Evolutionary conservation across 1,140 invertebrate species (phyloP).

Genomic region (Nasonia vitripennis): DNA sequence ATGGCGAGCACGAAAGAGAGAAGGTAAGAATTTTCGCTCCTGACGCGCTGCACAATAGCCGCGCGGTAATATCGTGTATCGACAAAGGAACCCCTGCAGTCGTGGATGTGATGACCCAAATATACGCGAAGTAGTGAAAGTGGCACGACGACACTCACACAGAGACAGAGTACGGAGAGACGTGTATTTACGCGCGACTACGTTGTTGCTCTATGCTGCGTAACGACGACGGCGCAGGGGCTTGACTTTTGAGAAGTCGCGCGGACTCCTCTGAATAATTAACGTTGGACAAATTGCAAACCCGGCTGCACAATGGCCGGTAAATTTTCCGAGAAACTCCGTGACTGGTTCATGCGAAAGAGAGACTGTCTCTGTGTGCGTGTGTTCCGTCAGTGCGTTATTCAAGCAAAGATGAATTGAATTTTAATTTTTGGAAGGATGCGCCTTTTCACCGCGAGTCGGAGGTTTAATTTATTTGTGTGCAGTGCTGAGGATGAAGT

Average conservation of each 20-base stretch:
- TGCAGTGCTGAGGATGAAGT: neutral
- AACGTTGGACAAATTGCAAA: conserved; percentile 19
- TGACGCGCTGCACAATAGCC: too few species aligned
- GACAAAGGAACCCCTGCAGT: conserved; percentile 56
- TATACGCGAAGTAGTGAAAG: conserved; percentile 72
- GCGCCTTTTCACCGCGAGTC: too few species aligned
- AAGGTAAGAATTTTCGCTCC: neutral
- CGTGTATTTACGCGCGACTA: neutral
- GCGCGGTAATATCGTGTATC: neutral
- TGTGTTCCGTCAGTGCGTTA: neutral
- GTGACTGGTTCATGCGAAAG: conserved; percentile 34
- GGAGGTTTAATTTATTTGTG: neutral
- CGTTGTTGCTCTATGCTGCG: conserved; percentile 2
- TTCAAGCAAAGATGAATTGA: neutral
- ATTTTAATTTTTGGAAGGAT: neutral
- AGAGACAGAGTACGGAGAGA: conserved; percentile 51
- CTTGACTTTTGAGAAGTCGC: conserved; percentile 15
- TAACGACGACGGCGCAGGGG: neutral
- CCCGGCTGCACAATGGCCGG: neutral
- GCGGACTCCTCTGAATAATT: neutral
- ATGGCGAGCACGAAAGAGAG: neutral
- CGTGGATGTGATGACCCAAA: conserved; percentile 72
- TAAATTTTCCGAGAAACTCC: conserved; percentile 46
- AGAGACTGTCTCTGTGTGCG: too few species aligned
- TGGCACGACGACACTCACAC: conserved; percentile 71